Base-by-base conservation (phyloP, 2,797 vertebrate genomes). In the Trematomus bernacchii region DNA sequence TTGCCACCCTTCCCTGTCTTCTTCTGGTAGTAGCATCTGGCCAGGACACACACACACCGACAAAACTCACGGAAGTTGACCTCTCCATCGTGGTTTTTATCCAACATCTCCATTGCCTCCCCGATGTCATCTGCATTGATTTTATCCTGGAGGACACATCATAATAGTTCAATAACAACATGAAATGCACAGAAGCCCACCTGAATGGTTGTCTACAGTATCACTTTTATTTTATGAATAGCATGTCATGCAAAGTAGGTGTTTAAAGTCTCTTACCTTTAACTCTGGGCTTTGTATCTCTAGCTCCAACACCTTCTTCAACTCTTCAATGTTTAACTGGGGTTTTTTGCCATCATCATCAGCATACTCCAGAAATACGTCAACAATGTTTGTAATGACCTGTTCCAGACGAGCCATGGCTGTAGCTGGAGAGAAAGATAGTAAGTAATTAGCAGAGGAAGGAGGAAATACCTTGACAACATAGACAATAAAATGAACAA, bases 41-140 rank as follows among this genome's bases (percentile, higher is more conserved):
- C 89, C 53, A 95, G 80, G 19, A 50, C 42, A 1, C 27, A 61
- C 33, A 96, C 74, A 46, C 91, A 95, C 14, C 78, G 73, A 37
- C 85, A 90, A 52, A 95, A 95, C 84, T 95, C 93, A 0, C 76
- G 47, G 72, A 95, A 94, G 91, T 93, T 94, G 74, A 95, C 76
- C 61, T 92, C 83, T 0, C 91, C 92, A 15, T 96, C 94, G 0
- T 86, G 85, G 77, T 95, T 94, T 82, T 94, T 94, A 62, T 95
- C 94, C 74, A 95, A 57, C 44, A 75, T 58, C 0, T 69, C 53
- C 88, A 95, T 87, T 52, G 82, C 87, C 42, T 93, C 90, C 6
- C 86, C 77, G 0, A 94, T 74, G 30, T 94, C 92, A 3, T 63
- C 81, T 6, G 74, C 12, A 23, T 72, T 86, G 40, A 95, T 84